Evolutionary conservation across 2,888 invertebrate genomes (phyloP).

Genomic region (Drosophila peninsularis): DNA sequence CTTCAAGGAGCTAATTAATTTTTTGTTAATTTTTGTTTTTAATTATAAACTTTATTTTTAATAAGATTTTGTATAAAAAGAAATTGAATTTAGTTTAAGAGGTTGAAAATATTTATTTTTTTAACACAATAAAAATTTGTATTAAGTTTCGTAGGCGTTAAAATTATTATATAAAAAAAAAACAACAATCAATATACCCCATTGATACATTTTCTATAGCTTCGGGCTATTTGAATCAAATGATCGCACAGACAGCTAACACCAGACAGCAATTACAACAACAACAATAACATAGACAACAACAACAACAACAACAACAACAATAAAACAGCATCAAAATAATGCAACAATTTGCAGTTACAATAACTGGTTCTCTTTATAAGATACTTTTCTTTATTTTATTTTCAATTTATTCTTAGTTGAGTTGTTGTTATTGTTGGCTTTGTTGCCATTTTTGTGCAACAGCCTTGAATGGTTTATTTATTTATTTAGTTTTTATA

Average conservation of each 20-base stretch:
- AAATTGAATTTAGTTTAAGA: no score
- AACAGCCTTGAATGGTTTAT: slow-evolving; percentile 59
- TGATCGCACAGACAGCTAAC: slow-evolving; percentile 58
- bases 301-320: slow-evolving; percentile 22
- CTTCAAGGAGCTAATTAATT: no score
- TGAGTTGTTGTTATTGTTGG: slow-evolving; percentile 33
- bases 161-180: no score
- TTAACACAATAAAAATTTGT: no score
- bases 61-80: no score
- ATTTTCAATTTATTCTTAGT: slow-evolving; percentile 22
- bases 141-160: no score
- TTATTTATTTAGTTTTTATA: slow-evolving; percentile 31
- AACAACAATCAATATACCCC: slow-evolving; percentile 2
- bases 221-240: slow-evolving; percentile 51
- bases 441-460: slow-evolving; percentile 58
- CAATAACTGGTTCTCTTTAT: slow-evolving; percentile 75
- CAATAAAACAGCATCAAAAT: slow-evolving; percentile 34
- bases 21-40: no score
- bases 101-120: no score
- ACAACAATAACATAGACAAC: slow-evolving; percentile 25
- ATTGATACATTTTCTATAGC: background rate
- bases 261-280: slow-evolving; percentile 25
- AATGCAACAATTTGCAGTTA: slow-evolving; percentile 57
- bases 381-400: slow-evolving; percentile 24
- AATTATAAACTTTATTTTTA: no score